Evolutionary conservation across 2,113 vertebrate genomes (phyloP), one percentile per base, ranked within the genome.

Genomic region (Colossoma macropomum): DNA sequence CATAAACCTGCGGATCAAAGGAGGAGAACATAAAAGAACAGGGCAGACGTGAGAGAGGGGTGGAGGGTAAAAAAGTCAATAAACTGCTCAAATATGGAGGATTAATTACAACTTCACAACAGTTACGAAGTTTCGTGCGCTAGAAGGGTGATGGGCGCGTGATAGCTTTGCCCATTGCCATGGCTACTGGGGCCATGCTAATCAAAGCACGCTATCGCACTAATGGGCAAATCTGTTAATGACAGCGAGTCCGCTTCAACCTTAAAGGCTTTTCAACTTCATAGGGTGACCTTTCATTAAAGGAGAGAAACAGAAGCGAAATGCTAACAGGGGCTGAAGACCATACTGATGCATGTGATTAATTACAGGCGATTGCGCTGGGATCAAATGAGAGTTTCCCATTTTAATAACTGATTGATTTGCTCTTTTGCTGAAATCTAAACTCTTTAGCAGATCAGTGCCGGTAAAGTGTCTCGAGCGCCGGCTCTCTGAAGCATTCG

Each of bases 371-470:
- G 66, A 77, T 41, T 63, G 4, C 32, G 38, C 77, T 28, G 68
- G 62, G 74, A 76, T 74, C 75, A 79, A n/a, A 45, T 54, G n/a
- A 68, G 69, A 65, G 69, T 76, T 75, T 82, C 76, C 62, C 15
- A 50, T 68, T 82, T 87, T 81, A 74, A 80, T 76, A 54, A 71
- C 75, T 81, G 74, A 84, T 78, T 79, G 63, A 84, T 84, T 82
- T 75, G 79, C 70, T 75, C 74, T 76, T 78, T 62, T 34, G 78
- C 27, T 59, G 85, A 60, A 79, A 77, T 72, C 30, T 86, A 28
- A 83, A 76, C 30, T 80, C 81, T 75, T 80, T 83, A 86, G 72
- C 79, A 60, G 81, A 83, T 82, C 71, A 83, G 65, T 80, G 63
- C 17, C 13, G 34, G 21, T n/a, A n/a, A 71, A 71, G 38, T 71